phyloP scores from a whole-genome alignment of 2,888 invertebrate genomes.

The Lagria hirta region DNA sequence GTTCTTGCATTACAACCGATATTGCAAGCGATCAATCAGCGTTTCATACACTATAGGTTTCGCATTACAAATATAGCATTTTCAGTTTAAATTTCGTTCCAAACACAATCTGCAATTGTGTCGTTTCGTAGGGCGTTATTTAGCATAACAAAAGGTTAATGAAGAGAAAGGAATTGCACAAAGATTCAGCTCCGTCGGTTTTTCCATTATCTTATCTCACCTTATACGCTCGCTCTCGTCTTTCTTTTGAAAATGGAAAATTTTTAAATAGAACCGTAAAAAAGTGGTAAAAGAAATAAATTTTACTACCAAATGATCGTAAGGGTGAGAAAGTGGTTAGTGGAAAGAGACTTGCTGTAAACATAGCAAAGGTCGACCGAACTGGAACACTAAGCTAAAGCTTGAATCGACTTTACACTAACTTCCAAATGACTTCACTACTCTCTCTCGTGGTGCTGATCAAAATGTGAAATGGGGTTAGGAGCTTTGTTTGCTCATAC shows the following conservation, averaged over 20 bases:
- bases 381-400: slow-evolving; percentile 36
- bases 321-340: slow-evolving; percentile 33
- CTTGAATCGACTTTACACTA: slow-evolving; percentile 38
- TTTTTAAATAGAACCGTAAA: slow-evolving; percentile 27
- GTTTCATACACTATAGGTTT: no score
- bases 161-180: slow-evolving; percentile 24
- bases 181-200: slow-evolving; percentile 21
- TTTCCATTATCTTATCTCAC: slow-evolving; percentile 29
- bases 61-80: slow-evolving; percentile 9
- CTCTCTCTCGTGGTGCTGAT: slow-evolving; percentile 31
- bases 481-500: slow-evolving; percentile 34
- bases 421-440: slow-evolving; percentile 41
- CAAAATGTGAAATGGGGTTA: slow-evolving; percentile 34
- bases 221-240: slow-evolving; percentile 24
- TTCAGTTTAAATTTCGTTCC: slow-evolving; percentile 23
- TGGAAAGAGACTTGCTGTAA: slow-evolving; percentile 30
- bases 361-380: slow-evolving; percentile 33
- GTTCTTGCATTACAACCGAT: no score
- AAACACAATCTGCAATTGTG: slow-evolving; percentile 22
- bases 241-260: slow-evolving; percentile 19
- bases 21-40: no score
- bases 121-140: slow-evolving; percentile 15
- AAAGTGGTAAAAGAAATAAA: slow-evolving; percentile 33
- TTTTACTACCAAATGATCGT: slow-evolving; percentile 39
- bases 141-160: slow-evolving; percentile 28